Conservation (phyloP, 1,140 invertebrate species). For the Heliconius melpomene region DNA sequence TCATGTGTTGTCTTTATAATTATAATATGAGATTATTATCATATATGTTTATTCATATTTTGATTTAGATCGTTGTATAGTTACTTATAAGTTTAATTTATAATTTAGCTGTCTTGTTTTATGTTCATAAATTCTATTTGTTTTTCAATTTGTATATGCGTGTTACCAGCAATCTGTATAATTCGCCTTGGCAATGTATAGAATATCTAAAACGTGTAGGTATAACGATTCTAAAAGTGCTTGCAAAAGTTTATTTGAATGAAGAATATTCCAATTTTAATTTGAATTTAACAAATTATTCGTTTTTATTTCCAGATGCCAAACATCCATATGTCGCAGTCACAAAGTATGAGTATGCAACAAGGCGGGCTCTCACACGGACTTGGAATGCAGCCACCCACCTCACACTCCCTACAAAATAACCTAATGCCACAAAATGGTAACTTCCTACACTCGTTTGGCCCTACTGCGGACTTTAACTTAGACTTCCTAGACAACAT, state of each 20-base stretch:
- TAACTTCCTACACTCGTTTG: constrained; percentile 77
- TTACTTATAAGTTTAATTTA: too few relatives aligned
- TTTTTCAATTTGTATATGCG: too few relatives aligned
- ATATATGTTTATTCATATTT: neutral
- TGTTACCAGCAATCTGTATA: too few relatives aligned
- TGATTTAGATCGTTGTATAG: neutral
- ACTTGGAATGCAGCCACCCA: constrained; percentile 47
- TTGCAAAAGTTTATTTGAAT: too few relatives aligned
- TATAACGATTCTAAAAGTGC: too few relatives aligned
- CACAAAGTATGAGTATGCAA: constrained; percentile 84
- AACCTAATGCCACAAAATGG: constrained; percentile 60
- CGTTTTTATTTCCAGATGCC: constrained; percentile 81
- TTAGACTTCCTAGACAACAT: constrained; percentile 91
- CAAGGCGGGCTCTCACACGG: constrained; percentile 49
- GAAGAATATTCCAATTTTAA: too few relatives aligned
- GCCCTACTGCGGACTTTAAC: constrained; percentile 86
- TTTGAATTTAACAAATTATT: neutral
- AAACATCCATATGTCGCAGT: constrained; percentile 85
- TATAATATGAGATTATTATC: neutral
- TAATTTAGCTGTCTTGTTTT: too few relatives aligned
- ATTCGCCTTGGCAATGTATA: too few relatives aligned
- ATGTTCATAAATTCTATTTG: too few relatives aligned
- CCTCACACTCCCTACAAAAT: constrained; percentile 27
- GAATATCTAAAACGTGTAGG: too few relatives aligned
- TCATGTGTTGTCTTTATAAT: constrained; percentile 7